Conservation (phyloP, 1,140 invertebrate genomes). For the Drosophila parabipectinata region DNA sequence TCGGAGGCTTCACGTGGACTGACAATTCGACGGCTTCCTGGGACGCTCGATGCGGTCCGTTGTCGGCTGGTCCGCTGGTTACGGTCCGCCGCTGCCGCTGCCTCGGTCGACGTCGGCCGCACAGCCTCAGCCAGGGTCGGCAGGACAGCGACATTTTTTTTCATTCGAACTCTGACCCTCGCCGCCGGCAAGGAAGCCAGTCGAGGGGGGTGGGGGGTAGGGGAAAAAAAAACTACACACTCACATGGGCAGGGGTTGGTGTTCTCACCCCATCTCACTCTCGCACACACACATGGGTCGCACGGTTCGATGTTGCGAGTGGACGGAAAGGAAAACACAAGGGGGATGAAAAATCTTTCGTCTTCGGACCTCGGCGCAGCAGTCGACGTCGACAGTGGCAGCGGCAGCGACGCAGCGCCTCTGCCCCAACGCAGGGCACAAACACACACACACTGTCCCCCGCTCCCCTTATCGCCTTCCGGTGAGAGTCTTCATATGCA, state of each 20-base stretch:
- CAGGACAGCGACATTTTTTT: slow-evolving; percentile 38
- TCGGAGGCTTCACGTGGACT: slow-evolving; percentile 84
- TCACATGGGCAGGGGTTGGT: slow-evolving; percentile 61
- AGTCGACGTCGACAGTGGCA: slow-evolving; percentile 17
- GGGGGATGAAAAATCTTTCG: slow-evolving; percentile 71
- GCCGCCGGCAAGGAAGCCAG: background rate
- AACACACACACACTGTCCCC: background rate
- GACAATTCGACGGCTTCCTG: slow-evolving; percentile 78
- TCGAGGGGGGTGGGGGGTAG: slow-evolving; percentile 24
- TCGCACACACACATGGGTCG: background rate
- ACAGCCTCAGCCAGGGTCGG: slow-evolving; percentile 22
- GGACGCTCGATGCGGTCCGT: slow-evolving; percentile 63
- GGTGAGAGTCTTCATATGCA: slow-evolving; percentile 8
- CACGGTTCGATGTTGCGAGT: slow-evolving; percentile 60
- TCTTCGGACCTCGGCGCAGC: slow-evolving; percentile 46
- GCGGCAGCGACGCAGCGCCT: slow-evolving; percentile 10
- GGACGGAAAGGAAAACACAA: slow-evolving; percentile 65
- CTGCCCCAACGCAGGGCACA: background rate
- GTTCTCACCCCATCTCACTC: background rate
- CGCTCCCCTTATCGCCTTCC: background rate
- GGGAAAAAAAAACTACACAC: slow-evolving; percentile 29
- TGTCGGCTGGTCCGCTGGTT: slow-evolving; percentile 1
- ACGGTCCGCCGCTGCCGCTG: slow-evolving; percentile 35
- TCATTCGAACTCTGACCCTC: slow-evolving; percentile 5
- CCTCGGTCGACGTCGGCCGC: slow-evolving; percentile 51